Percentiles rank a stretch among this genome's conserved stretches.
Evolutionary conservation across 1,140 invertebrate species (phyloP).

Genomic region (Paramacrobiotus metropolitanus): DNA sequence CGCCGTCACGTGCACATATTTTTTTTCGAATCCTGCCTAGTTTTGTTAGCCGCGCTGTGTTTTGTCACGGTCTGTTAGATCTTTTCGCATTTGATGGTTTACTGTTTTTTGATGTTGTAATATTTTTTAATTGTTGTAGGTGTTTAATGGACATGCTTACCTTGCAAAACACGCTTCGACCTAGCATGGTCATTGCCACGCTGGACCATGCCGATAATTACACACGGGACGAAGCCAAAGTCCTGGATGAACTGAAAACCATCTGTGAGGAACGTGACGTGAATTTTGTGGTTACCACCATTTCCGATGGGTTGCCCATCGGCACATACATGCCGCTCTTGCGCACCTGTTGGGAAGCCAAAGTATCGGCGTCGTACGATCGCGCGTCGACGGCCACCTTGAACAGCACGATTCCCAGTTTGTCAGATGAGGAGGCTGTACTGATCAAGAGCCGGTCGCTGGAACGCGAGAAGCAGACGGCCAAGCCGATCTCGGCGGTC

Average conservation of each 20-base stretch:
- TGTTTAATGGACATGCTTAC: neutral
- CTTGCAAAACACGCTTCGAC: neutral
- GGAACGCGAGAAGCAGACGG: neutral
- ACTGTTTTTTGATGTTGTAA: too few species aligned
- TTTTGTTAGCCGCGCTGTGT: too few species aligned
- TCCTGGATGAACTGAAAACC: neutral
- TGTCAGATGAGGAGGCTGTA: slow-evolving; percentile 1
- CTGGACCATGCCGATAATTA: neutral
- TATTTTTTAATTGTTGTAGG: too few species aligned
- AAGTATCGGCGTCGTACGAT: neutral
- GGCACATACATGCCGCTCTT: neutral
- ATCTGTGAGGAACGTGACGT: neutral
- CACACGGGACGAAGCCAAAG: neutral
- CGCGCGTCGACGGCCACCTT: neutral
- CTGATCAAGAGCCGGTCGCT: slow-evolving; percentile 4
- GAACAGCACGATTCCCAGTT: neutral
- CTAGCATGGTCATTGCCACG: neutral
- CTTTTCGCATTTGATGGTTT: too few species aligned
- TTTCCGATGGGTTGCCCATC: neutral
- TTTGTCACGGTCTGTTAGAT: too few species aligned
- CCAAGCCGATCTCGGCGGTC: neutral
- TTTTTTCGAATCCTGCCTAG: too few species aligned
- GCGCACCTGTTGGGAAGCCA: neutral
- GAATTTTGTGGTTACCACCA: neutral
- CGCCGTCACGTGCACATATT: too few species aligned